Evolutionary conservation across 2,797 vertebrate species (phyloP), one percentile per base, ranked within the genome.

Genomic region (Lindbergichthys nudifrons): DNA sequence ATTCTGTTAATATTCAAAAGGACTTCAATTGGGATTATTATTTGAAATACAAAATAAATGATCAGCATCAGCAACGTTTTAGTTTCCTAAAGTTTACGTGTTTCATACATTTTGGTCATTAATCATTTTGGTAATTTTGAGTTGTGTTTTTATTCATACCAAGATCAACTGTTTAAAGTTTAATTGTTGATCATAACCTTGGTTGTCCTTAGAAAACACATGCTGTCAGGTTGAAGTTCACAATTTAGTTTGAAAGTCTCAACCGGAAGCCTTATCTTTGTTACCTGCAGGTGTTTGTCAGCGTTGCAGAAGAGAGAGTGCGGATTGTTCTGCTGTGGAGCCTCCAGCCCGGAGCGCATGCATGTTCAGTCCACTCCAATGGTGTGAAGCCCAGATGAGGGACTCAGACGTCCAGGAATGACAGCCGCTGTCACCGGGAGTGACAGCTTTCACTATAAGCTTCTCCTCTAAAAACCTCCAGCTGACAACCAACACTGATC

Each of bases 321-420:
- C 18, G 62, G 88, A 87, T 88, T 88, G 86, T 89, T 88, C 79
- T 26, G 75, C 82, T 41, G 84, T 51, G 77, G 81, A 89, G 81
- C 61, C 84, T 86, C 70, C 94, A 93, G 91, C 93, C 87, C 88
- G 77, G 90, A 92, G 92, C 92, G 93, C 92, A 87, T 93, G 93
- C 94, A 92, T 91, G 92, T 92, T 83, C 90, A 83, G 68, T 82
- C 83, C 91, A 93, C 92, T 74, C 91, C 59, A 23, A 86, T 89
- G 94, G 89, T 83, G 92, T 75, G 87, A 92, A 92, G 92, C 92
- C 80, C 94, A 95, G 94, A 96, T 96, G 95, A 96, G 95, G 95
- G 92, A 94, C 89, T 93, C 89, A 81, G 91, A 79, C 86, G 88
- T 71, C 87, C 87, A 94, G 95, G 95, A 94, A 90, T 95, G 92